Base-by-base conservation (phyloP, 1,140 invertebrate species). In the Ladona fulva region DNA sequence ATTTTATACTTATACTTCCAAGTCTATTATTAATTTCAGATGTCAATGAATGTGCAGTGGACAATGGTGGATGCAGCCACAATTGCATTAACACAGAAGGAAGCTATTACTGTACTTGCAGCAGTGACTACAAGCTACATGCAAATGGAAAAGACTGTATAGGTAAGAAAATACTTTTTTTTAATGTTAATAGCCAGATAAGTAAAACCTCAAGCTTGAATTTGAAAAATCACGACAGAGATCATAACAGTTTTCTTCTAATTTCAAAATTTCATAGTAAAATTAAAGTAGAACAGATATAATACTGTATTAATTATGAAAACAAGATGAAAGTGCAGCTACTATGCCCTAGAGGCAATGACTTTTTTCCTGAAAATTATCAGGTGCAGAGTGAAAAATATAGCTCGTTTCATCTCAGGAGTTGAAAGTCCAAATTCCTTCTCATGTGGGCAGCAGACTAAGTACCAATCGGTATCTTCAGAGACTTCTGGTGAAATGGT, bases 21-120 rank as follows among this genome's bases (percentile, higher is more conserved):
- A 1, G 11, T 74, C 24, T n/a, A 74, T 5, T 22, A 74, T 22
- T 74, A 74, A n/a, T 25, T 75, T 6, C 16, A 75, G 74, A 75
- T 75, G 24, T 75, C 16, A 42, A 75, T 42, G 74, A 75, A n/a
- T 75, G 74, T 25, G 12, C 19, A 1, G 19, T 75, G 1, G 24
- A 77, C 0, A 81, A 82, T 79, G 86, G 83, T 5, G 85, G 85
- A 6, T 89, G 87, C 80, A 83, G 81, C 78, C 85, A 86, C 74
- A 83, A 86, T 78, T 89, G 88, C 80, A 83, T 88, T 79, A 89
- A 88, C 83, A 87, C 86, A 42, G 82, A 82, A 76, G 88, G 88
- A 80, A 87, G 87, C 82, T 88, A 86, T 82, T 84, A 85, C 78
- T 87, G 87, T 81, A 82, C 82, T 29, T 87, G 87, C 24, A 16